Base-by-base conservation (phyloP, 2,113 vertebrate genomes). In the Lagopus muta region DNA sequence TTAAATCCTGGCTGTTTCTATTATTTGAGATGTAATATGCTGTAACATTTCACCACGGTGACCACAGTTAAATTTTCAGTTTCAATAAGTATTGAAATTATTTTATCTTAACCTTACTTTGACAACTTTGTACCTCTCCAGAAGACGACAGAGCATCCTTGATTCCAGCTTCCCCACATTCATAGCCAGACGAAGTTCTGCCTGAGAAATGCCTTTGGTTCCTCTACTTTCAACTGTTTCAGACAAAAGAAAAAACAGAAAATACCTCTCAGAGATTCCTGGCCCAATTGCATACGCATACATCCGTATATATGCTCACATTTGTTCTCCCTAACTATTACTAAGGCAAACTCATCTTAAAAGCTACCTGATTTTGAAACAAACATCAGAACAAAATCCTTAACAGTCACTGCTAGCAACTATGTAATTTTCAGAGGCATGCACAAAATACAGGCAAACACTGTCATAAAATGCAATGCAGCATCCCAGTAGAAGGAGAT, bases 111-210 rank as follows among this genome's bases (percentile, higher is more conserved):
- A 20, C 7, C 52, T 96, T 96, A 99, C 99, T 98, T 99, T 99
- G 92, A 99, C 98, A 71, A 98, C 95, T 85, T 98, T 98, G 60
- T 98, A 98, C 66, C 98, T 97, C 86, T 99, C 98, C 88, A 99
- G 96, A 52, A 98, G 97, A 36, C 98, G 98, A 90, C 99, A 99
- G 60, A 99, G 86, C 99, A 99, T 99, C 30, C 99, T 98, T 8
- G 98, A 98, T 95, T 99, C 99, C 85, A 99, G 98, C 69, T 98
- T 99, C 9, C 99, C 99, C 40, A 99, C 91, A 3, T 99, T 99
- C 98, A 99, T 98, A 22, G 96, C 98, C n/a, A 94, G 78, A 22
- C 97, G 95, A 60, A 99, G 96, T n/a, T 97, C 97, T 5, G 98
- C 97, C 93, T 99, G 98, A n/a, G 99, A 98, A 88, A 99, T 98